phyloP scores from a whole-genome alignment of 2,797 vertebrate genomes.

The Scarus forsteni region DNA sequence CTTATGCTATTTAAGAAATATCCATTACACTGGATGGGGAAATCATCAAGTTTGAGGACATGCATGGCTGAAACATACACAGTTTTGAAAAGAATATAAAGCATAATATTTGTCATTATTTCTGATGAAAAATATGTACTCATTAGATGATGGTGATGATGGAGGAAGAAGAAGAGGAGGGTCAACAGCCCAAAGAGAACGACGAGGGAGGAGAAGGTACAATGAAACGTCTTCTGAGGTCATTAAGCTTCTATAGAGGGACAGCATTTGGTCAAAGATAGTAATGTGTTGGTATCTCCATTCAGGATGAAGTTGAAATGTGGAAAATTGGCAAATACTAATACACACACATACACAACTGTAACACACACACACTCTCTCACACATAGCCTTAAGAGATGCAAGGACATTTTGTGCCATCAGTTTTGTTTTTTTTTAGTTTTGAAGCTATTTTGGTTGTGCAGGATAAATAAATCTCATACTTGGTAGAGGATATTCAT shows the following conservation, averaged over 20 bases:
- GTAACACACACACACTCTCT: neutral
- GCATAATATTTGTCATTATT: neutral
- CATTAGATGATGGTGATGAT: slow-evolving; percentile 88
- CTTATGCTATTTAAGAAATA: too few species aligned
- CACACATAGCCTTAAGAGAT: too few species aligned
- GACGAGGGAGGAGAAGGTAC: slow-evolving; percentile 89
- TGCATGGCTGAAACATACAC: neutral
- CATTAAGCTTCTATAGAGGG: neutral
- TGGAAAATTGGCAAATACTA: too few species aligned
- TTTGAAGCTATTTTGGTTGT: too few species aligned
- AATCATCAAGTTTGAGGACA: neutral
- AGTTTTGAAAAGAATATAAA: neutral
- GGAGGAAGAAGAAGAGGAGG: slow-evolving; percentile 94
- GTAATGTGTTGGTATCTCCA: neutral
- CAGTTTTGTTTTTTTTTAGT: too few species aligned
- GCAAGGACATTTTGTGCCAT: too few species aligned
- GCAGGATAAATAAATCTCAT: too few species aligned
- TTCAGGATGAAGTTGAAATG: neutral
- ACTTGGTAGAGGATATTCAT: too few species aligned
- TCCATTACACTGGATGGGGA: neutral
- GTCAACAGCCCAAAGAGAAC: slow-evolving; percentile 88
- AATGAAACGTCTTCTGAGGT: neutral
- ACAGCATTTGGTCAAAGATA: neutral
- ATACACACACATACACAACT: neutral
- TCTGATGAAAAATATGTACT: neutral